A percentile compares a stretch with the other conserved stretches of the same genome.
phyloP scores from a whole-genome alignment of 2,797 vertebrate species.

The Crocodylus rhombifer region DNA sequence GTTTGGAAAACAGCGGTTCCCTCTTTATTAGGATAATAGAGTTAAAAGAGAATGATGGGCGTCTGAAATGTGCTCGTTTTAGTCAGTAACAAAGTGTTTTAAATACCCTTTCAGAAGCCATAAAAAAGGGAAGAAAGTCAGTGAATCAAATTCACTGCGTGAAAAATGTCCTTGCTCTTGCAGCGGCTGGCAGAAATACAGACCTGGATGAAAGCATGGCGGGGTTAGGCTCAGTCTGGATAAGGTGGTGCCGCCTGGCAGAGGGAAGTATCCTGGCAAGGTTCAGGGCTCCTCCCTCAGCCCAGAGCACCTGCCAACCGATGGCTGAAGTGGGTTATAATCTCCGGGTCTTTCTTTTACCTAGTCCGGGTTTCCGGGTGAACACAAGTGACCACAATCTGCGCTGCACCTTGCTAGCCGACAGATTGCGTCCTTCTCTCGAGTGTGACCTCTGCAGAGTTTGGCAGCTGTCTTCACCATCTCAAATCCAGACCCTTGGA shows the following conservation, averaged over 20 bases:
- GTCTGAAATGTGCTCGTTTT: constrained; percentile 41
- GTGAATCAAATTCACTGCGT: neutral
- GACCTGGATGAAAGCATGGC: constrained; percentile 27
- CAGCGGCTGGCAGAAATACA: constrained; percentile 49
- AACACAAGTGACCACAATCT: neutral
- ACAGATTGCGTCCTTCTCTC: neutral
- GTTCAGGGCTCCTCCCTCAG: constrained; percentile 52
- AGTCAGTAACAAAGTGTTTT: constrained; percentile 13
- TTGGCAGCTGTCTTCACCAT: neutral
- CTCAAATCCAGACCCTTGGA: neutral
- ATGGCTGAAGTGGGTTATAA: constrained; percentile 15
- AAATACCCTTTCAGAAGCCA: constrained; percentile 20
- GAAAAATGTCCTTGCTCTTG: constrained; percentile 46
- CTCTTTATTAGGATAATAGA: constrained; percentile 33
- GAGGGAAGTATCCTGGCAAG: constrained; percentile 48
- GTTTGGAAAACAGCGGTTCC: constrained; percentile 46
- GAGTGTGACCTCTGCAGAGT: neutral
- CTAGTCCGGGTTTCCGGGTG: constrained; percentile 9
- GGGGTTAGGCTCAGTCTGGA: constrained; percentile 15
- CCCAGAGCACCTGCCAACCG: constrained; percentile 61
- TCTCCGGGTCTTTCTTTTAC: constrained; percentile 19
- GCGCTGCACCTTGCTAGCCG: neutral
- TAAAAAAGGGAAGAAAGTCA: constrained; percentile 26
- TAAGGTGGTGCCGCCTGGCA: constrained; percentile 60
- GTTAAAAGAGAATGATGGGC: constrained; percentile 31